Evolutionary conservation across 2,888 invertebrate genomes (phyloP).

Genomic region (Synergus itoensis): DNA sequence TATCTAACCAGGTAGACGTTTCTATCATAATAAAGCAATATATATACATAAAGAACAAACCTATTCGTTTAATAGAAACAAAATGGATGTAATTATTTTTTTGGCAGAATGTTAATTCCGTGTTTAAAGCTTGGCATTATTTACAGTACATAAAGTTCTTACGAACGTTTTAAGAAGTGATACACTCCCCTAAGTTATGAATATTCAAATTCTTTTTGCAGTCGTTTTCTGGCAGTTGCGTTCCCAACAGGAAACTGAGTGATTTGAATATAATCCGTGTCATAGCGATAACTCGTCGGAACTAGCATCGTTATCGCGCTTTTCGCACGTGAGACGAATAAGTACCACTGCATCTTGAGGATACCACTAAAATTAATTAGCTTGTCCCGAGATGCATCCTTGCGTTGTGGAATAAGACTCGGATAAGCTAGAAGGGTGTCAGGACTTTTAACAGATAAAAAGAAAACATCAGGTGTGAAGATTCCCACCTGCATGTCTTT

Average conservation of each 20-base stretch:
- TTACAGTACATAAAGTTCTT: constrained; percentile 26
- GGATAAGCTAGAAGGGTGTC: constrained; percentile 30
- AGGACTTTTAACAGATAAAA: constrained; percentile 28
- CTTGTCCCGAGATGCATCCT: constrained; percentile 52
- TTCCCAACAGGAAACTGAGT: constrained; percentile 33
- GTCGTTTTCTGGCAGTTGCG: constrained; percentile 17
- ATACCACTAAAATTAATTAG: constrained; percentile 59
- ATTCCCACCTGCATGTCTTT: constrained; percentile 1
- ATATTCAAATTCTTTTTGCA: constrained; percentile 26
- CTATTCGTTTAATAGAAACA: not conserved
- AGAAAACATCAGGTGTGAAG: constrained; percentile 25
- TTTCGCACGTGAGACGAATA: constrained; percentile 70
- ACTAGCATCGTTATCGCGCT: constrained; percentile 66
- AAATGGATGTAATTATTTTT: not conserved
- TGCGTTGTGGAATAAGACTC: constrained; percentile 42
- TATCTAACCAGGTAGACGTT: not conserved
- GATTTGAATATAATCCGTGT: constrained; percentile 68
- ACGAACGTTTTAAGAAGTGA: constrained; percentile 7
- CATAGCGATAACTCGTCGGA: constrained; percentile 56
- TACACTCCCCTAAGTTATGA: constrained; percentile 4
- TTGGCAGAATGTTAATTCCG: not conserved
- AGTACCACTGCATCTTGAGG: constrained; percentile 53
- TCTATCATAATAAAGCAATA: no score
- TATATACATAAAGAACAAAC: no score
- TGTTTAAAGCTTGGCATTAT: constrained; percentile 1